phyloP scores from a whole-genome alignment of 2,888 invertebrate genomes.

The Metellina segmentata region DNA sequence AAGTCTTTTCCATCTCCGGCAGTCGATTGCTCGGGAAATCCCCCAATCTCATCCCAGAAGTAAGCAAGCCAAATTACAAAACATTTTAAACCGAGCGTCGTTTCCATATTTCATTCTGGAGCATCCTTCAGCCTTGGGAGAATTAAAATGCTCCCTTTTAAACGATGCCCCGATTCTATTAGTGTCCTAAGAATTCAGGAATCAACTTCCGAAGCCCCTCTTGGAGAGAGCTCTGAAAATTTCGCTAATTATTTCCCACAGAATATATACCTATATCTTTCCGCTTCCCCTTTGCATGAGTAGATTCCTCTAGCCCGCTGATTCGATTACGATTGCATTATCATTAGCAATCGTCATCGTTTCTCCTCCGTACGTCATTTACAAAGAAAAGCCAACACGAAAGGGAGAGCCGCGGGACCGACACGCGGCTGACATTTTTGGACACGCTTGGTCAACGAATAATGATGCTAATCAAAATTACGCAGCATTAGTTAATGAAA shows the following conservation, averaged over 20 bases:
- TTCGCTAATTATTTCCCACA: conserved; percentile 74
- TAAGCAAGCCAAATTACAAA: not conserved
- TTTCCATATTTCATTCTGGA: not conserved
- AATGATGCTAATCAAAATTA: no score
- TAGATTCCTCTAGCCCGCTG: conserved; percentile 65
- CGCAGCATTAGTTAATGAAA: no score
- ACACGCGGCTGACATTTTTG: conserved; percentile 47
- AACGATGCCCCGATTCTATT: conserved; percentile 57
- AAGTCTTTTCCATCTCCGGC: no score
- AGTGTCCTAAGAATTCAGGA: conserved; percentile 59
- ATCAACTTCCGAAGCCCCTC: conserved; percentile 51
- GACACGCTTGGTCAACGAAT: not conserved
- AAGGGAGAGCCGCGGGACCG: conserved; percentile 6
- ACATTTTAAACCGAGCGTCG: not conserved
- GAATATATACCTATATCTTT: conserved; percentile 52
- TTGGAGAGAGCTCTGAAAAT: conserved; percentile 53
- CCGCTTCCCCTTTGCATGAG: conserved; percentile 72
- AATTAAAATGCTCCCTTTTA: conserved; percentile 52
- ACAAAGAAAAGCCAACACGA: conserved; percentile 62
- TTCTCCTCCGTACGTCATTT: conserved; percentile 71
- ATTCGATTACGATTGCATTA: conserved; percentile 76
- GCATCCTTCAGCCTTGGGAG: not conserved
- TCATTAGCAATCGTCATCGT: conserved; percentile 76
- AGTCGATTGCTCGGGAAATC: no score
- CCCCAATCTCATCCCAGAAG: not conserved